Conservation (phyloP, 92 coral and sea anemone species). For the Pocillopora meandrina region DNA sequence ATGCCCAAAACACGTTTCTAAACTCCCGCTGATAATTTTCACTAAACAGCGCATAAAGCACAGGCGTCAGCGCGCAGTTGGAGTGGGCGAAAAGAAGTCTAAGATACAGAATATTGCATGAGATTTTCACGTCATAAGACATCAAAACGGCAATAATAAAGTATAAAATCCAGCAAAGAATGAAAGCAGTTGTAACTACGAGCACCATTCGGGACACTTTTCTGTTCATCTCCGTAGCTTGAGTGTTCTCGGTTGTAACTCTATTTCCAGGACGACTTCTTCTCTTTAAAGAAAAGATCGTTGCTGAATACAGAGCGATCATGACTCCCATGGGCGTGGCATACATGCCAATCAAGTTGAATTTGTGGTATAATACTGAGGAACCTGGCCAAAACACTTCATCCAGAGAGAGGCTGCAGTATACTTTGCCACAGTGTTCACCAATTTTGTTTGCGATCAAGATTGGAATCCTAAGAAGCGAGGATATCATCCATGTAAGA, state of each 20-base stretch:
- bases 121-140: conserved; percentile 9
- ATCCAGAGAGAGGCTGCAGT: conserved; percentile 16
- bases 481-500: conserved; percentile 18
- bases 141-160: conserved; percentile 32
- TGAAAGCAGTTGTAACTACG: conserved; percentile 29
- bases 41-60: conserved; percentile 58
- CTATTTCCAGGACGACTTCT: conserved; percentile 25
- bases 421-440: background rate
- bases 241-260: background rate
- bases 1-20: conserved; percentile 24
- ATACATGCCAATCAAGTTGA: conserved; percentile 37
- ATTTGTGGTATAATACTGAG: conserved; percentile 26
- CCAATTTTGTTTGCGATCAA: conserved; percentile 9
- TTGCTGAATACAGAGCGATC: conserved; percentile 29
- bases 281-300: conserved; percentile 28
- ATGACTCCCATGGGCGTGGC: conserved; percentile 38
- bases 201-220: conserved; percentile 42
- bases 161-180: conserved; percentile 35
- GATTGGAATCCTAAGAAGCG: conserved; percentile 22
- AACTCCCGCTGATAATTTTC: conserved; percentile 54
- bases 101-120: conserved; percentile 28
- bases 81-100: conserved; percentile 40
- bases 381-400: conserved; percentile 33
- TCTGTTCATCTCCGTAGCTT: conserved; percentile 12
- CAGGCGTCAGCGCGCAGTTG: conserved; percentile 56